Base-by-base conservation (phyloP, 2,888 invertebrate species). In the Abrostola tripartita region DNA sequence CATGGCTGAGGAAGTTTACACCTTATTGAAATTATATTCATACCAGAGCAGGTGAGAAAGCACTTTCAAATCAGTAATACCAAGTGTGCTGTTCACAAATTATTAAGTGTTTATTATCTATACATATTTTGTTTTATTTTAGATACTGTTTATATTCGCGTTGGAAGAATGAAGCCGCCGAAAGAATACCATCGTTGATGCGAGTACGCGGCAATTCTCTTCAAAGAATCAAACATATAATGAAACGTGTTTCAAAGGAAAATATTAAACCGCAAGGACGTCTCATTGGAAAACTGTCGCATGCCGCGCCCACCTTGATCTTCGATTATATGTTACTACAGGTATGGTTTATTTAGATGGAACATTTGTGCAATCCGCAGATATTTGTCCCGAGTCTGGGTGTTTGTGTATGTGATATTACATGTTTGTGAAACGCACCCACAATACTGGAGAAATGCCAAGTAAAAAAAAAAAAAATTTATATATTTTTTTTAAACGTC, bases 211-310 rank as follows among this genome's bases (percentile, higher is more conserved):
- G 98, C 0, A 97, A 98, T 85, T 97, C 98, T 0, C 96, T 98
- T 76, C 98, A 99, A 85, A 96, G 98, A 84, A 98, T 99, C 53
- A 99, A 99, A 88, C 98, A 98, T 76, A 97, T 99, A 42, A 98
- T 99, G 98, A 99, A 99, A 93, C 96, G 98, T 71, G 98, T 98
- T 42, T 99, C 99, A 81, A 99, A 99, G 88, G 99, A 99, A 89
- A 99, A 99, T 84, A 98, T 99, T 6, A 99, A 99, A 90, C 98
- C 98, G 0, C 98, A 99, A 68, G 99, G 99, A 0, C 95, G 99
- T 65, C 97, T 98, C 53, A 97, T 99, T 73, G 99, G 99, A 11
- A 99, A 99, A 94, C 95, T 99, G 40, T 98, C 99, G 37, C 99
- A 99, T 88, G 98, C 98, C 55, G 98, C 99, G 50, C 99, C 99